Evolutionary conservation across 2,888 invertebrate genomes (phyloP).

Genomic region (Eupithecia vulgata): DNA sequence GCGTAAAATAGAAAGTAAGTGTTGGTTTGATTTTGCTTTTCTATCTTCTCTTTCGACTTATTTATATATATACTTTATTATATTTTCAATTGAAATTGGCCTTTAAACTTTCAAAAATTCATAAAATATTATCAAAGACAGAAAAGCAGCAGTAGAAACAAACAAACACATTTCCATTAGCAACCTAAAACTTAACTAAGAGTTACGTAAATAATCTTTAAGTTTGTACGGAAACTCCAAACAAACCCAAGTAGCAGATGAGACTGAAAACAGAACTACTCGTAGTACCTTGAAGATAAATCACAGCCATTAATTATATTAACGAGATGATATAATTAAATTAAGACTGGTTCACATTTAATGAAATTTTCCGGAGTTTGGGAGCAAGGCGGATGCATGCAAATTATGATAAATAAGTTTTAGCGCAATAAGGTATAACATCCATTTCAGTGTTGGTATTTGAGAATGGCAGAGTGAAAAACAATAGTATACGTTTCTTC

Average conservation of each 20-base stretch:
- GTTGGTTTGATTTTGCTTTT: neutral
- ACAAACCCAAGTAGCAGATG: slow-evolving; percentile 17
- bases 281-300: slow-evolving; percentile 28
- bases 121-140: neutral
- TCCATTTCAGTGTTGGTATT: neutral
- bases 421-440: too few relatives aligned
- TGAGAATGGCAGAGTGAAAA: too few relatives aligned
- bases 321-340: slow-evolving; percentile 34
- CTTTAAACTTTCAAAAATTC: too few relatives aligned
- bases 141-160: neutral
- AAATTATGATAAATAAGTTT: neutral
- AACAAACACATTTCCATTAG: neutral
- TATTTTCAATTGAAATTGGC: too few relatives aligned
- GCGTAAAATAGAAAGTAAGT: too few relatives aligned
- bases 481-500: too few relatives aligned
- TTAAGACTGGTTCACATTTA: slow-evolving; percentile 18
- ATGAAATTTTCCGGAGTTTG: neutral
- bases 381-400: neutral
- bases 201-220: slow-evolving; percentile 16
- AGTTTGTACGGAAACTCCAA: slow-evolving; percentile 23
- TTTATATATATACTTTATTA: too few relatives aligned
- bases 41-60: too few relatives aligned
- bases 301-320: slow-evolving; percentile 38
- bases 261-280: slow-evolving; percentile 26
- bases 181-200: neutral